These are phyloP conservation scores for Myioborus melanocephalus DNA, from an alignment of 2,797 vertebrate species.

Conservation along the genomic window DNA sequence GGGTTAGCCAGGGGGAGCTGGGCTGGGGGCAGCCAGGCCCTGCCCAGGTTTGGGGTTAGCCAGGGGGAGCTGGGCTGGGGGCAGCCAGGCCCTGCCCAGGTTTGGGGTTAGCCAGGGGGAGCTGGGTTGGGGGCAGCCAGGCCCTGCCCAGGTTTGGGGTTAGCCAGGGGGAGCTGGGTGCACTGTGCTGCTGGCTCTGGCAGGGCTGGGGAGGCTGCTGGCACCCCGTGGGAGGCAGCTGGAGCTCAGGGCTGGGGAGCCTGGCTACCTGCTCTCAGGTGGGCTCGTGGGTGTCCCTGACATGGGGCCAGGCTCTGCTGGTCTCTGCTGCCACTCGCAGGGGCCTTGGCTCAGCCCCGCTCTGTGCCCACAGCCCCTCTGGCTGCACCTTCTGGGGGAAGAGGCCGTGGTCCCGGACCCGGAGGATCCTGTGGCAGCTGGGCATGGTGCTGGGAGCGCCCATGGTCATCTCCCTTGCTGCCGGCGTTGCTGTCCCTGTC, in stretches of 20 bases:
- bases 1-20: background rate
- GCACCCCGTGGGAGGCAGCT: background rate
- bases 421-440: slow-evolving; percentile 89
- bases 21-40: background rate
- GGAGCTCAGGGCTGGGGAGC: background rate
- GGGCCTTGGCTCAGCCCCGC: fast-evolving
- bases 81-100: too few species aligned
- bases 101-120: too few species aligned
- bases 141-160: too few species aligned
- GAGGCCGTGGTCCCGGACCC: slow-evolving; percentile 87
- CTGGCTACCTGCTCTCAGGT: fast-evolving
- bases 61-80: too few species aligned
- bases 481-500: slow-evolving; percentile 87
- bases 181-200: background rate
- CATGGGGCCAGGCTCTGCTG: background rate
- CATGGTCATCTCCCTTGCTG: slow-evolving; percentile 87
- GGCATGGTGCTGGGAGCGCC: slow-evolving; percentile 89
- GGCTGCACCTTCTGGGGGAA: slow-evolving; percentile 93
- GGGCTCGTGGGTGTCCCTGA: background rate
- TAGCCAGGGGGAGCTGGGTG: background rate
- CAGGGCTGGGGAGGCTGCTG: background rate
- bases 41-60: background rate
- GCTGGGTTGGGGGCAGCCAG: too few species aligned
- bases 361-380: slow-evolving; percentile 79
- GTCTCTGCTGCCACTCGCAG: background rate